Evolutionary conservation across 2,888 invertebrate genomes (phyloP), one percentile per base, ranked within the genome.

Genomic region (Onchidella celtica): DNA sequence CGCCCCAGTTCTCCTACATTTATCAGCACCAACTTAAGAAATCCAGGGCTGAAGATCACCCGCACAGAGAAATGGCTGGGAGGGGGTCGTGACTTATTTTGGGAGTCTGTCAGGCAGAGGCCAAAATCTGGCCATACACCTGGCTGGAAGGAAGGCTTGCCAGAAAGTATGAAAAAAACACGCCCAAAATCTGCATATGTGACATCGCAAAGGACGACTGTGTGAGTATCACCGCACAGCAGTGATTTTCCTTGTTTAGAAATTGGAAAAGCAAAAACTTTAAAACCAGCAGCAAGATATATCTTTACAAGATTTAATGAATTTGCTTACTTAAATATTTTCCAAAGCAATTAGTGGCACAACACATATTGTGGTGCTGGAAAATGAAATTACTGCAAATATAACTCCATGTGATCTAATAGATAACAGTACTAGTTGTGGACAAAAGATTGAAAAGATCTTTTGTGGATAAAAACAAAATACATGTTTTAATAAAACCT

Each of bases 101-200:
- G 88, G 88, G 91, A 92, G 82, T 85, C 84, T 34, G 38, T 87
- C 40, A 85, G 85, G 83, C 87, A 78, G 36, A 84, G 90, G 17
- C 91, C 91, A 21, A 86, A 87, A 65, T 89, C 91, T 24, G 88
- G 88, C 55, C 92, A 91, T 85, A 82, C 87, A 2, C 92, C 92
- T 2, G 92, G 92, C 0, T 92, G 92, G 92, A 91, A 88, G 83
- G 91, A 91, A 57, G 92, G 91, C 2, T 84, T 92, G 68, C 90
- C 91, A 9, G 88, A 88, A 6, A 87, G 80, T 69, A 88, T 89
- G 87, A 69, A 27, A 24, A 87, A 86, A 63, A 72, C 32, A 29
- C 76, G 89, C 72, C 89, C 90, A 3, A 85, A 86, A 57, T 90
- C 91, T 61, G 90, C 90, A 3, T 55, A 24, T 34, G 72, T 61